These are phyloP conservation scores for Euzetes globulus DNA, from an alignment of 2,888 invertebrate species.

Conservation along the genomic window DNA sequence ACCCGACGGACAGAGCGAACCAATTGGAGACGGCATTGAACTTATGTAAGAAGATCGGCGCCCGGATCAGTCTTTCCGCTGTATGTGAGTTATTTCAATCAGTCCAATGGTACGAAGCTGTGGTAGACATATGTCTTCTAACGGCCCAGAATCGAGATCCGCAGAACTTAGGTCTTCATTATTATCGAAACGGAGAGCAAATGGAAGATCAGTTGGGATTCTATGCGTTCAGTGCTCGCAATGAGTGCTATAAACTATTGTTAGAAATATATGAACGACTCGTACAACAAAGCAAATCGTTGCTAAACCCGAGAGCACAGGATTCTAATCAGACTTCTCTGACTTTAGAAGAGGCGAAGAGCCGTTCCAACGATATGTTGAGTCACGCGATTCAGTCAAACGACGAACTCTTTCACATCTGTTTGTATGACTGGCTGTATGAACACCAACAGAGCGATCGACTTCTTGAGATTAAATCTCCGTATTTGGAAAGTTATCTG, in stretches of 20 bases:
- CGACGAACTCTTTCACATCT: conserved; percentile 83
- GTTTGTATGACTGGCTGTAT: conserved; percentile 88
- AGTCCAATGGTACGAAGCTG: conserved; percentile 70
- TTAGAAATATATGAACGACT: conserved; percentile 55
- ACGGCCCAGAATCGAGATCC: conserved; percentile 83
- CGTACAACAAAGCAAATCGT: conserved; percentile 34
- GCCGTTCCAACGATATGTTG: conserved; percentile 50
- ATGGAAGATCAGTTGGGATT: conserved; percentile 73
- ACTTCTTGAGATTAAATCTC: conserved; percentile 52
- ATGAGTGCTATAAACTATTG: conserved; percentile 82
- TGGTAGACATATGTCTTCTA: conserved; percentile 75
- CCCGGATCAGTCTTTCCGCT: conserved; percentile 70
- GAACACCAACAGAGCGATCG: conserved; percentile 50
- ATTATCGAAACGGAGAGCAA: conserved; percentile 74
- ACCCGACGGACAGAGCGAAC: conserved; percentile 65
- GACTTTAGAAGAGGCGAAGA: conserved; percentile 42
- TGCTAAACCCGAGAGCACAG: conserved; percentile 29
- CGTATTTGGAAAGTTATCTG: conserved; percentile 69
- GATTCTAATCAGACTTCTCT: conserved; percentile 11
- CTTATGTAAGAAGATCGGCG: conserved; percentile 79
- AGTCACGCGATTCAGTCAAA: conserved; percentile 50
- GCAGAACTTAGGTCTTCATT: conserved; percentile 75
- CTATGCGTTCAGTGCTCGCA: conserved; percentile 59
- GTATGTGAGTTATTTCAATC: conserved; percentile 76
- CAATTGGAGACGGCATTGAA: conserved; percentile 68